These are phyloP conservation scores for Listrodromus nycthemerus DNA, from an alignment of 2,888 invertebrate genomes.

Conservation along the genomic window DNA sequence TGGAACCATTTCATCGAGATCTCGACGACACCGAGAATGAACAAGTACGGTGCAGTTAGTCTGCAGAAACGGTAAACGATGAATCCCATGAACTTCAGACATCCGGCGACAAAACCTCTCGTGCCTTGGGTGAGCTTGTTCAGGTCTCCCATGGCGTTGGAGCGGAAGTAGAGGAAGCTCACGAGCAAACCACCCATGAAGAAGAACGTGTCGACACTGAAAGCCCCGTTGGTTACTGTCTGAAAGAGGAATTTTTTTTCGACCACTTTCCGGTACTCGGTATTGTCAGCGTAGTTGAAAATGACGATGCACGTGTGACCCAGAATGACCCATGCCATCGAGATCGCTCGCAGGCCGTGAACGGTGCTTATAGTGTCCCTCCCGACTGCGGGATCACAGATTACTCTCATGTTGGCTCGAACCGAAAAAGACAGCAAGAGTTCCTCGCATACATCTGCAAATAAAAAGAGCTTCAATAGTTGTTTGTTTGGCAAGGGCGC, in stretches of 20 bases:
- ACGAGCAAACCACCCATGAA: constrained; percentile 90
- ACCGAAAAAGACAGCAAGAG: constrained; percentile 84
- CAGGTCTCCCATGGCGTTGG: constrained; percentile 85
- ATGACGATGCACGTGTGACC: constrained; percentile 88
- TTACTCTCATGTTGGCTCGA: constrained; percentile 80
- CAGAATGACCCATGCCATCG: constrained; percentile 84
- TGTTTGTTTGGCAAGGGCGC: not conserved
- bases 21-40: constrained; percentile 93
- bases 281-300: constrained; percentile 94
- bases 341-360: constrained; percentile 83
- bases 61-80: constrained; percentile 89
- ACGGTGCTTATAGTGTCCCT: constrained; percentile 83
- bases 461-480: constrained; percentile 2
- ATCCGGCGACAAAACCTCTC: constrained; percentile 80
- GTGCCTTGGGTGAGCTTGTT: constrained; percentile 86
- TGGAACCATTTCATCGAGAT: constrained; percentile 95
- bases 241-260: constrained; percentile 84
- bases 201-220: constrained; percentile 84
- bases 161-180: constrained; percentile 93
- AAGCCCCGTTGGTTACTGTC: constrained; percentile 84
- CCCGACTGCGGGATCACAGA: constrained; percentile 83
- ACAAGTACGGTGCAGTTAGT: constrained; percentile 92
- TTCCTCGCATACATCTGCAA: constrained; percentile 79
- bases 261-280: constrained; percentile 83
- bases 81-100: constrained; percentile 89